These are phyloP conservation scores for Rhipidura dahli DNA, from an alignment of 2,113 vertebrate species.

Conservation along the genomic window DNA sequence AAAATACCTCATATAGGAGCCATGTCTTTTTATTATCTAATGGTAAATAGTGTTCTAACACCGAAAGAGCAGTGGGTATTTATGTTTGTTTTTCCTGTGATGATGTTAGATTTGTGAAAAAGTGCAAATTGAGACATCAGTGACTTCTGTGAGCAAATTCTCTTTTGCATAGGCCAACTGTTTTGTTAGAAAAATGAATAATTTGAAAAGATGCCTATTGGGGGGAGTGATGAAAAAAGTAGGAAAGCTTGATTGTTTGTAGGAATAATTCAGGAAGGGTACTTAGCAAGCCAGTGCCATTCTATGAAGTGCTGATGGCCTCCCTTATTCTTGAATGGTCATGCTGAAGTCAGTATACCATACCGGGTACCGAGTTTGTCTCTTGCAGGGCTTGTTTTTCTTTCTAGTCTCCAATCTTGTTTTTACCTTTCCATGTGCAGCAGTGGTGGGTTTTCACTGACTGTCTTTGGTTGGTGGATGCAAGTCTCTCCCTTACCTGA, in stretches of 20 bases:
- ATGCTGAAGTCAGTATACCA: neutral
- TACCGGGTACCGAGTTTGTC: neutral
- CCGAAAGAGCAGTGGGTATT: neutral
- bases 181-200: neutral
- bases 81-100: neutral
- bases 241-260: neutral
- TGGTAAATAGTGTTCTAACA: neutral
- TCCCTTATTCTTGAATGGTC: neutral
- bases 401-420: neutral
- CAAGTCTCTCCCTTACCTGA: neutral
- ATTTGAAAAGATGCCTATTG: neutral
- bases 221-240: accelerated
- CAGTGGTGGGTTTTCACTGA: neutral
- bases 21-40: neutral
- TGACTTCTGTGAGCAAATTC: neutral
- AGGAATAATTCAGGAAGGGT: neutral
- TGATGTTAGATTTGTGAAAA: neutral
- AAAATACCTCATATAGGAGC: neutral
- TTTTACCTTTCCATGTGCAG: neutral
- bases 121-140: neutral
- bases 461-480: neutral
- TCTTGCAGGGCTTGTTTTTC: neutral
- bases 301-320: neutral
- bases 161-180: neutral
- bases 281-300: neutral